These are phyloP conservation scores for Simalia tracyae DNA, from an alignment of 2,797 vertebrate species.

Conservation along the genomic window DNA sequence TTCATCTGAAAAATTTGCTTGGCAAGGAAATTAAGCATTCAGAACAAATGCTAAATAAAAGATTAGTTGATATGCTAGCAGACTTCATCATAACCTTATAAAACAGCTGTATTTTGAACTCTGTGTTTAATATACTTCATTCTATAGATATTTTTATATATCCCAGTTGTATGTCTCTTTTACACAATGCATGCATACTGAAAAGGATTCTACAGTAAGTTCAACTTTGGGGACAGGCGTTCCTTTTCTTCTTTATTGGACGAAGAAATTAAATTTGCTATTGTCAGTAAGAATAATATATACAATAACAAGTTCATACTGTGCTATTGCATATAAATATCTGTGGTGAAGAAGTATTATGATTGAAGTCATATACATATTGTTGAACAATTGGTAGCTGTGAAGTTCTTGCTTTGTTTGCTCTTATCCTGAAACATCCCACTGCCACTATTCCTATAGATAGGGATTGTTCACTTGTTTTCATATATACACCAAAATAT, in stretches of 20 bases:
- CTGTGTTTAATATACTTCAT: slow-evolving; percentile 22
- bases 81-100: slow-evolving; percentile 54
- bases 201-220: not conserved
- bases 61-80: slow-evolving; percentile 61
- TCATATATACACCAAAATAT: slow-evolving; percentile 17
- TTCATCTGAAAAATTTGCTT: slow-evolving; percentile 73
- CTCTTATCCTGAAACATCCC: slow-evolving; percentile 20
- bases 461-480: slow-evolving; percentile 52
- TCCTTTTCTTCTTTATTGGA: not conserved
- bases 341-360: not conserved
- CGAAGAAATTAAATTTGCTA: not conserved
- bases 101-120: slow-evolving; percentile 56
- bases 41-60: slow-evolving; percentile 58
- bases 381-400: slow-evolving; percentile 40
- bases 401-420: slow-evolving; percentile 49
- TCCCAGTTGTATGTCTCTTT: not conserved
- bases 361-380: not conserved
- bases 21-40: slow-evolving; percentile 58
- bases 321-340: not conserved
- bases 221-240: not conserved
- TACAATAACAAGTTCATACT: not conserved
- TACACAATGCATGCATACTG: not conserved
- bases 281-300: not conserved
- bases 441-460: slow-evolving; percentile 52
- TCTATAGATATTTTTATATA: not conserved